phyloP scores from a whole-genome alignment of 2,113 vertebrate genomes.

The Tachuris rubrigastra region DNA sequence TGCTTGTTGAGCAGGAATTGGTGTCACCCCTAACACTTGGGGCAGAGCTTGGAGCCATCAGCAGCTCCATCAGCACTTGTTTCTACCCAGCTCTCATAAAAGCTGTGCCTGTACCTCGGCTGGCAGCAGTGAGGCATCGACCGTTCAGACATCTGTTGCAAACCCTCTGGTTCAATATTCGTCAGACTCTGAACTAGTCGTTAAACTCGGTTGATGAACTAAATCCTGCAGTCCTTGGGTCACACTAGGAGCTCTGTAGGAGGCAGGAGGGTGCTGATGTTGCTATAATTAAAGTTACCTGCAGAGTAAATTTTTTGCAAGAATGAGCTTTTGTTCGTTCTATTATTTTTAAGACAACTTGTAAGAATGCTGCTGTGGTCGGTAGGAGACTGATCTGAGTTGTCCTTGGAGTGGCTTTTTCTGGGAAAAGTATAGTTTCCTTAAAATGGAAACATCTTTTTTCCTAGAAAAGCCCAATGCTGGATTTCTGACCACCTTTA shows the following conservation, averaged over 20 bases:
- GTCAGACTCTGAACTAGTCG: not conserved
- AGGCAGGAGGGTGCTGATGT: not conserved
- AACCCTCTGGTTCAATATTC: not conserved
- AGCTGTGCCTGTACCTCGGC: fast-evolving
- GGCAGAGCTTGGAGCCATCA: not conserved
- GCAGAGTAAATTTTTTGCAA: not conserved
- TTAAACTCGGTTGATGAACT: not conserved
- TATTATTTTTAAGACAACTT: not conserved
- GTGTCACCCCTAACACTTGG: fast-evolving
- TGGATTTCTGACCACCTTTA: not conserved
- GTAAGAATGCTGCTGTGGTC: not conserved
- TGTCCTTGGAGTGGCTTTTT: not conserved
- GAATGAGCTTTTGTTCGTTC: not conserved
- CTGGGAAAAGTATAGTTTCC: not conserved
- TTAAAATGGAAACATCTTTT: not conserved
- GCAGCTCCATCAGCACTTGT: not conserved
- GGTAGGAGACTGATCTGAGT: not conserved
- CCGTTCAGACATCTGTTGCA: not conserved
- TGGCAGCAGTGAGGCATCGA: not conserved
- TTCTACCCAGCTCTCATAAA: not conserved
- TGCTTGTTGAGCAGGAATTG: not conserved
- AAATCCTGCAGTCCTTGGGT: not conserved
- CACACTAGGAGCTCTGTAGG: not conserved
- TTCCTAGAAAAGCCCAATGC: not conserved
- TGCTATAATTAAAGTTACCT: not conserved